Conservation (phyloP, 2,888 invertebrate species). For the Ornithoptera priamus region DNA sequence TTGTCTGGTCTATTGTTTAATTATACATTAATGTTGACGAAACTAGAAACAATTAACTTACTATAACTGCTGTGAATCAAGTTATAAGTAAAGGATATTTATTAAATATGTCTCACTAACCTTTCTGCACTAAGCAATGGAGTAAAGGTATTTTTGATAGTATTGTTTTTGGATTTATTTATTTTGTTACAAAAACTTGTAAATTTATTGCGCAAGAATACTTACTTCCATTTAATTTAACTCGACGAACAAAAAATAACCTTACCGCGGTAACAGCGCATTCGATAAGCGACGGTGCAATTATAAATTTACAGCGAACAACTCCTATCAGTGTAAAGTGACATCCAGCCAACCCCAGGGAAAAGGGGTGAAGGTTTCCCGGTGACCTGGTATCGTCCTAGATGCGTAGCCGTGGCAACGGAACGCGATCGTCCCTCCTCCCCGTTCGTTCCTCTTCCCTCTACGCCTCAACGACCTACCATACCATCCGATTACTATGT, state of each 20-base stretch:
- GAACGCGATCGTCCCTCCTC: constrained; percentile 37
- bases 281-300: constrained; percentile 17
- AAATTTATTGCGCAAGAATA: too few species aligned
- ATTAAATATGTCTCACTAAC: too few species aligned
- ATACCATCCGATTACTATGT: constrained; percentile 38
- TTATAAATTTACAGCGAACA: constrained; percentile 26
- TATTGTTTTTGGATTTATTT: too few species aligned
- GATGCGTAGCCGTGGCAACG: constrained; percentile 58
- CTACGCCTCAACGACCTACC: constrained; percentile 21
- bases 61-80: too few species aligned
- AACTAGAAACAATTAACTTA: too few species aligned
- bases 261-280: neutral
- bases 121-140: too few species aligned
- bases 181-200: too few species aligned
- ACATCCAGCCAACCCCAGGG: constrained; percentile 31
- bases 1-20: too few species aligned
- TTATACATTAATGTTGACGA: too few species aligned
- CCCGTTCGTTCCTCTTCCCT: constrained; percentile 14
- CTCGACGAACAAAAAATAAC: neutral
- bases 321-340: constrained; percentile 33
- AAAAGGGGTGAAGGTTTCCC: constrained; percentile 45
- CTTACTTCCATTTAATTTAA: neutral
- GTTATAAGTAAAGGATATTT: too few species aligned
- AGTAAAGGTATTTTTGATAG: too few species aligned
- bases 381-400: constrained; percentile 59